These are phyloP conservation scores for Umimayanthus kanabou DNA, from an alignment of 92 coral and sea anemone genomes.

Conservation along the genomic window DNA sequence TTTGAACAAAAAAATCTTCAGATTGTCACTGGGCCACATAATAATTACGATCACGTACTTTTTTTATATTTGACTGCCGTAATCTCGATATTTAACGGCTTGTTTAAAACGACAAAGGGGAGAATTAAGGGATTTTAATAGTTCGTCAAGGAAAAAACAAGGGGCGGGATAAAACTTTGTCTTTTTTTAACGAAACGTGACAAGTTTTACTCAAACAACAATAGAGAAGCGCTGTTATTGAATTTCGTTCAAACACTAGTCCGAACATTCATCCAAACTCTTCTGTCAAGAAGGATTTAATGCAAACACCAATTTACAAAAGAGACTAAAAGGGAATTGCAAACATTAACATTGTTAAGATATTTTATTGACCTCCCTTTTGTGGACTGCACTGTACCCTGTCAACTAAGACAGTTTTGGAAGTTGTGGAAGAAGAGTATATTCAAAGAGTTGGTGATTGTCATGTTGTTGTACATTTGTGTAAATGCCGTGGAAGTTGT, in stretches of 20 bases:
- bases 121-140: not conserved
- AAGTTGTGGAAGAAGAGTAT: not conserved
- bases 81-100: not conserved
- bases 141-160: not conserved
- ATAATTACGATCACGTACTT: not conserved
- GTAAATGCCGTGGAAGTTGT: not conserved
- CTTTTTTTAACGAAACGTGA: not conserved
- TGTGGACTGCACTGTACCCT: not conserved
- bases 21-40: not conserved
- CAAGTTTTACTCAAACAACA: conserved; percentile 4
- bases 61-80: not conserved
- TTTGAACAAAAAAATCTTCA: not conserved
- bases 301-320: conserved; percentile 7
- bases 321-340: not conserved
- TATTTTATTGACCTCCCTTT: conserved; percentile 5
- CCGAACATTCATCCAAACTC: not conserved
- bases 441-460: not conserved
- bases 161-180: not conserved
- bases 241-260: not conserved
- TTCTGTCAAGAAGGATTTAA: conserved; percentile 14
- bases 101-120: not conserved
- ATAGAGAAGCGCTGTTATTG: conserved; percentile 7
- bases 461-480: not conserved
- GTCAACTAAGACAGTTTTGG: not conserved
- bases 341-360: conserved; percentile 15